A percentile compares a stretch with the other conserved stretches of the same genome.
Evolutionary conservation across 2,113 vertebrate genomes (phyloP).

Genomic region (Odobenus rosmarus): DNA sequence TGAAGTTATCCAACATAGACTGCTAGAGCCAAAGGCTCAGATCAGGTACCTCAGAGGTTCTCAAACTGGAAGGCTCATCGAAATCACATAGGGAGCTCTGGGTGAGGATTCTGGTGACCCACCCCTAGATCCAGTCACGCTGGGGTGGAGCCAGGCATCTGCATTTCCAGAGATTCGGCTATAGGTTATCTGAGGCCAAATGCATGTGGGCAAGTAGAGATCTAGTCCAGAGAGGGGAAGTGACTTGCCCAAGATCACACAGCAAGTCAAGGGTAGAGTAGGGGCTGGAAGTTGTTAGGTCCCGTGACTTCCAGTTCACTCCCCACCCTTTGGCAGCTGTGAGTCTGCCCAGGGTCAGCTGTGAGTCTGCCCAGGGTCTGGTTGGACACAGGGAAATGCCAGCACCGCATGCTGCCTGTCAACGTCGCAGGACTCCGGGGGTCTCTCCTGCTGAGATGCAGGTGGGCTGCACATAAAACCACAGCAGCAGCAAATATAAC

Average conservation of each 20-base stretch:
- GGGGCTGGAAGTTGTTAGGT: not conserved
- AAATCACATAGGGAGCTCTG: not conserved
- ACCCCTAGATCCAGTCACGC: not conserved
- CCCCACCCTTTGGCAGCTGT: not conserved
- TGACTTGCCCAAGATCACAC: not conserved
- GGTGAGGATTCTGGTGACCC: not conserved
- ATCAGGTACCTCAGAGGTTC: not conserved
- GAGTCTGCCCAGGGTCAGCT: not conserved
- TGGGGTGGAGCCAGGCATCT: not conserved
- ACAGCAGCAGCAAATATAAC: not conserved
- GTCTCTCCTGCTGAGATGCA: not conserved
- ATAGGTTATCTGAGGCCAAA: not conserved
- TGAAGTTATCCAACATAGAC: not conserved
- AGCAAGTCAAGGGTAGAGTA: not conserved
- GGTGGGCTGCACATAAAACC: not conserved
- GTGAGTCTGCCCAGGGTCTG: not conserved
- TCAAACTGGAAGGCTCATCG: not conserved
- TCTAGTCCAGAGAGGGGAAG: not conserved
- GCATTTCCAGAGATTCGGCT: not conserved
- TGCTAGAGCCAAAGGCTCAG: not conserved
- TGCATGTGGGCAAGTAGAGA: not conserved
- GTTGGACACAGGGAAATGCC: not conserved
- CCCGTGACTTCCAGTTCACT: not conserved
- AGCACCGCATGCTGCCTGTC: not conserved
- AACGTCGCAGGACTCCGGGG: accelerated